These are phyloP conservation scores for Vicugna pacos DNA, from an alignment of 2,113 vertebrate species.

Conservation along the genomic window DNA sequence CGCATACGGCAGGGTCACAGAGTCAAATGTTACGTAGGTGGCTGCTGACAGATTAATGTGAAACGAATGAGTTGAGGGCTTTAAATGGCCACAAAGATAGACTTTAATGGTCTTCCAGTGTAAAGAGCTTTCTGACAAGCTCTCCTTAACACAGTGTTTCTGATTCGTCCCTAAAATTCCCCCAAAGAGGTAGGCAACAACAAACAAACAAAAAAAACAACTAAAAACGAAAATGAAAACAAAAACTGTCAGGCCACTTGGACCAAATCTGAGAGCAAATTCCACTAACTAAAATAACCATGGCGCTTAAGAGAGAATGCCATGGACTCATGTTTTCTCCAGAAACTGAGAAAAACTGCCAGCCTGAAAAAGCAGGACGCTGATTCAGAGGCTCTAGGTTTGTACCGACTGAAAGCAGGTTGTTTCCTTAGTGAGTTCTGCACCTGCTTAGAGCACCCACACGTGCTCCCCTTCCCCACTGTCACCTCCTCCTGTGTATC, in stretches of 20 bases:
- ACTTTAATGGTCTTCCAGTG: neutral
- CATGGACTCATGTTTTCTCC: neutral
- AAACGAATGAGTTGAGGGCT: neutral
- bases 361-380: neutral
- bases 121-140: neutral
- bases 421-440: neutral
- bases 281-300: neutral
- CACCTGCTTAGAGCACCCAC: neutral
- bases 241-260: neutral
- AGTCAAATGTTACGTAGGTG: conserved; percentile 43
- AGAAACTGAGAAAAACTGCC: neutral
- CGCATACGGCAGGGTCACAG: conserved; percentile 21
- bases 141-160: neutral
- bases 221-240: neutral
- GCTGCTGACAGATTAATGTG: conserved; percentile 36
- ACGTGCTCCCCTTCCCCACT: neutral
- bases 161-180: neutral
- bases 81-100: neutral
- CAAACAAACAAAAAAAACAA: neutral
- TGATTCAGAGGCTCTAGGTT: neutral
- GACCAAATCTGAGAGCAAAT: neutral
- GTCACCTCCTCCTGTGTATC: too few species aligned
- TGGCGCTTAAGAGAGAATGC: neutral
- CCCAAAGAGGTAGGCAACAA: neutral
- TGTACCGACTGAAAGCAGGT: neutral